Evolutionary conservation across 1,140 invertebrate species (phyloP), one percentile per base, ranked within the genome.

Genomic region (Drosophila takahashii): DNA sequence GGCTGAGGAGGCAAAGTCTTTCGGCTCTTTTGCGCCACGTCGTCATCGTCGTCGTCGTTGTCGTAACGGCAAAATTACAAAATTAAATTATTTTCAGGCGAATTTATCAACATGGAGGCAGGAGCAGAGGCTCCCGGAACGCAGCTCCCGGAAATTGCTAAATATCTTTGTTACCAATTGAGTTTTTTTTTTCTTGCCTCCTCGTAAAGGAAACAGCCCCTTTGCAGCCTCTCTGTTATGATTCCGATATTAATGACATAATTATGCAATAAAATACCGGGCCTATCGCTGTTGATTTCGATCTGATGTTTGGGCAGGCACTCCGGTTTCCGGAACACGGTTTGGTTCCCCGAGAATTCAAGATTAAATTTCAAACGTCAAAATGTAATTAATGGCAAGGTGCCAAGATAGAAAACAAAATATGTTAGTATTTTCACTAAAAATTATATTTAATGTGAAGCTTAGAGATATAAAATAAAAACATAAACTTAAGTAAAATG

Each of bases 91-190:
- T 84, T 69, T 86, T 80, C 77, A 60, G 64, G 65, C 65, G 71
- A 84, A 84, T 85, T 84, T 84, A 84, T 80, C 81, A 84, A 64
- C 77, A 61, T 58, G 67, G 44, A 61, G 22, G 22, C 22, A 22
- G 22, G 3, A 3, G 53, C 51, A 60, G 45, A 76, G 60, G 41
- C 56, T 9, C 29, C 29, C 29, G 29, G 29, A 72, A 65, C 45
- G 45, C 53, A 57, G 61, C 66, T 51, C 37, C 81, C 74, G 83
- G 83, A 86, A 87, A 87, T 86, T 86, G 83, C 79, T 83, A 76
- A 81, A 87, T 86, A 81, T 86, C 79, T 84, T 76, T 81, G 77
- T 75, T 86, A 76, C 62, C 81, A 79, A 79, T 84, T 84, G 81
- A 60, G 60, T 77, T 72, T 50, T 75, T 67, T 34, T 77, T 72